Base-by-base conservation (phyloP, 1,140 invertebrate species). In the Drusus annulatus region DNA sequence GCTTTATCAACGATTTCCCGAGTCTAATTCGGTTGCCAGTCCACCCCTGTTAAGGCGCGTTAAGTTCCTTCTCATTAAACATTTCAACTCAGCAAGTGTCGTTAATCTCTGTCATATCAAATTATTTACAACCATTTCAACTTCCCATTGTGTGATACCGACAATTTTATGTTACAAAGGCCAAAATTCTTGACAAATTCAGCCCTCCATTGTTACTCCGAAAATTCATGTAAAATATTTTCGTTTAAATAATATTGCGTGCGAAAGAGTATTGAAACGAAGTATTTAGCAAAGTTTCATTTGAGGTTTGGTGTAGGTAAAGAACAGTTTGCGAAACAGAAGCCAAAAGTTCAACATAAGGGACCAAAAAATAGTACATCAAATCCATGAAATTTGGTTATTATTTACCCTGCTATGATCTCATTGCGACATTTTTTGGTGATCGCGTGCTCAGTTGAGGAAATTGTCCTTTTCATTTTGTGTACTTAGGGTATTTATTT, bases 341-440 rank as follows among this genome's bases (percentile, higher is more conserved):
- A 63, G 6, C 60, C 45, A 19, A n/a, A 50, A 45, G 36, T 17
- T 71, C 17, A 52, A 25, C 68, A 25, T 16, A 19, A 54, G n/a
- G 68, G 19, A 10, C 5, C 16, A 15, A 52, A 50, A 65, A 60
- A 60, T 23, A 23, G 51, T 63, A 76, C 25, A 51, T 76, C 8
- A 78, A 78, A 63, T 25, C 76, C 60, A 78, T 68, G 21, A n/a
- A 28, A 78, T 63, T 79, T 79, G n/a, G n/a, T 76, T 50, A 60
- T 79, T 80, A 82, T 79, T 79, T 73, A 82, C 68, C 81, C 80
- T 76, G 81, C 81, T 52, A 83, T 80, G 78, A 80, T 83, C 77
- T 76, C 75, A 83, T 78, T 80, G 79, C 74, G 81, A 80, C 76
- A 78, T 78, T 80, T 73, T 76, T 71, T 17, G 36, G 74, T 3